Conservation (phyloP, 2,797 vertebrate species). For the Pipistrellus pygmaeus region DNA sequence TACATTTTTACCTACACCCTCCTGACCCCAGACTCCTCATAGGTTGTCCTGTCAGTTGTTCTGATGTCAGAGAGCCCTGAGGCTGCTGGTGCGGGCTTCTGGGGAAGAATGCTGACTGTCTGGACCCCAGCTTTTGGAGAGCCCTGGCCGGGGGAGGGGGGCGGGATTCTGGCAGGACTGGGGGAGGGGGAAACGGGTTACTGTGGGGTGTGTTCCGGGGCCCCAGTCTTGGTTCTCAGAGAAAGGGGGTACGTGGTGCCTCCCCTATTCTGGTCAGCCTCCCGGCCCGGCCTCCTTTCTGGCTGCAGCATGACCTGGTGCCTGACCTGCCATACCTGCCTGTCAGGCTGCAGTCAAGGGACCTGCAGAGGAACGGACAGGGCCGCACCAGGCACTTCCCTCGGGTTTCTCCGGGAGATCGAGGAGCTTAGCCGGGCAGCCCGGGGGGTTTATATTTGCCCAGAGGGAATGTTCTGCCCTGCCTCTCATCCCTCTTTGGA, state of each 20-base stretch:
- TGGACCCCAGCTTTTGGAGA: neutral
- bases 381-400: accelerated
- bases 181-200: too few species aligned
- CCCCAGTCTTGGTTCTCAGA: neutral
- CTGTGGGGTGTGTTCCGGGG: accelerated
- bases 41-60: neutral
- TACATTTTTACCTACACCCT: accelerated
- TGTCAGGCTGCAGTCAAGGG: neutral
- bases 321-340: neutral
- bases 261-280: neutral
- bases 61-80: neutral
- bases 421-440: neutral
- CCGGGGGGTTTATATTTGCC: neutral
- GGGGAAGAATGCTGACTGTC: accelerated
- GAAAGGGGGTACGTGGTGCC: neutral
- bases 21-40: neutral
- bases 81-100: accelerated
- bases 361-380: neutral
- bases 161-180: accelerated
- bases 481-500: too few species aligned
- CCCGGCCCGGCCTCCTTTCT: neutral
- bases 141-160: too few species aligned
- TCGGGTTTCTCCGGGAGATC: neutral
- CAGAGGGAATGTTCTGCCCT: neutral
- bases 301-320: neutral